Base-by-base conservation (phyloP, 2,888 invertebrate species). In the Platycheirus albimanus region DNA sequence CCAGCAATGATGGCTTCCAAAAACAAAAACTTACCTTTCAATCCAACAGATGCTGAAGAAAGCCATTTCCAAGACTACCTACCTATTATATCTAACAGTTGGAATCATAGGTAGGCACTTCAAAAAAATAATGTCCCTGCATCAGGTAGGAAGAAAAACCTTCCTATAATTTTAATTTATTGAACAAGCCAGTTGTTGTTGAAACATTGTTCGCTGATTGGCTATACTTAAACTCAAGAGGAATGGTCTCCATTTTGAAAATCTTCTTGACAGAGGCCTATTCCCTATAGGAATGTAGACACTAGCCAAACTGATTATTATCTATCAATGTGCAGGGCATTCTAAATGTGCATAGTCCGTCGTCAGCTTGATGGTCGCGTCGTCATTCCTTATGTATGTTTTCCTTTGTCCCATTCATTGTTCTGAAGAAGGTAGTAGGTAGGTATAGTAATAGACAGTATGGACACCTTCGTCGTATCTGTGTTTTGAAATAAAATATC, bases 401-500 rank as follows among this genome's bases (percentile, higher is more conserved):
- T 66, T 11, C 33, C 45, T 51, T 49, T 43, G 54, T 75, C 64
- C 45, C 54, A 64, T 56, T 63, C 47, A 51, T 33, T 52, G 11
- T 20, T 15, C 11, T 8, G 8, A 52, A 64, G 19, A 54, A 79
- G 74, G 13, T 36, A 13, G 10, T 20, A 0, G 10, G n/a, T 10
- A n/a, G n/a, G n/a, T n/a, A n/a, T n/a, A n/a, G n/a, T n/a, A n/a
- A 17, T 63, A 69, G 20, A 49, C 49, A 64, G 61, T 36, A 76
- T 33, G 30, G 67, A 41, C 51, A 80, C 45, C 64, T 75, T 58
- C 51, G 64, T 61, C 38, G 43, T 70, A 70, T 58, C 51, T 64
- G 41, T 88, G 86, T 89, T 89, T 89, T 88, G 88, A 90, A 88
- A 89, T 88, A 89, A 89, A 90, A 90, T 90, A 90, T 90, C 89